Percentiles rank a stretch among this genome's conserved stretches.
Conservation (phyloP, 2,113 vertebrate genomes). For the Percopsis transmontana region DNA sequence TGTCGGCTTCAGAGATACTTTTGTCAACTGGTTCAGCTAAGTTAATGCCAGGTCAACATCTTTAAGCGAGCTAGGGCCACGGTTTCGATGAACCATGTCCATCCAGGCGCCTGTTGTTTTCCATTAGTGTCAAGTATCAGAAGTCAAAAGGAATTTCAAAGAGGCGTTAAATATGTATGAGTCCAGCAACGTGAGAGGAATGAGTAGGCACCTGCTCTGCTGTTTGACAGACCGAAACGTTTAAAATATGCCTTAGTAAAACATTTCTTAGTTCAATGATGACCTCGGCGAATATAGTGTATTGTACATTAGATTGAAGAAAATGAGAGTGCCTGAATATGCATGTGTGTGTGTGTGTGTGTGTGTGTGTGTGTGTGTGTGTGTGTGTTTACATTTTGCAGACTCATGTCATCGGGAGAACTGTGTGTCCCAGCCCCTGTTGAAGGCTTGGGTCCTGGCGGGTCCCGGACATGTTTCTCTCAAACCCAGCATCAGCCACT, state of each 20-base stretch:
- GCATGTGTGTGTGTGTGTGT: background rate
- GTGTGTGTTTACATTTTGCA: constrained; percentile 22
- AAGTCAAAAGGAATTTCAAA: constrained; percentile 38
- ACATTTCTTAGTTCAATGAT: background rate
- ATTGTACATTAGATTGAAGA: background rate
- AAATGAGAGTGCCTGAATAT: background rate
- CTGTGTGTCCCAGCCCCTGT: constrained; percentile 51
- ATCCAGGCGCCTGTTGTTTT: constrained; percentile 13
- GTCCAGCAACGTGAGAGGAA: constrained; percentile 46
- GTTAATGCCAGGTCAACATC: background rate
- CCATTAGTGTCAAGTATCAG: constrained; percentile 61
- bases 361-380: background rate
- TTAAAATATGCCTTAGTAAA: background rate
- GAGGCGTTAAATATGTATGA: constrained; percentile 66
- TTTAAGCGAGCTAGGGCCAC: background rate
- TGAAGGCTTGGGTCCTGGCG: constrained; percentile 41
- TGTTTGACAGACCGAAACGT: constrained; percentile 5
- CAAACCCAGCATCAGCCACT: constrained; percentile 52
- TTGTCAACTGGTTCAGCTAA: background rate
- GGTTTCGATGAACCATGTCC: constrained; percentile 19
- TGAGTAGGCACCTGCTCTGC: background rate
- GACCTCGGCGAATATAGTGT: background rate
- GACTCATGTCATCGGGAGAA: constrained; percentile 58
- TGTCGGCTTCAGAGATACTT: constrained; percentile 1
- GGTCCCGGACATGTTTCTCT: constrained; percentile 24